Percentiles rank a stretch among this genome's conserved stretches.
These are phyloP conservation scores for Hydropsyche betteni DNA, from an alignment of 2,888 invertebrate species.

Conservation along the genomic window DNA sequence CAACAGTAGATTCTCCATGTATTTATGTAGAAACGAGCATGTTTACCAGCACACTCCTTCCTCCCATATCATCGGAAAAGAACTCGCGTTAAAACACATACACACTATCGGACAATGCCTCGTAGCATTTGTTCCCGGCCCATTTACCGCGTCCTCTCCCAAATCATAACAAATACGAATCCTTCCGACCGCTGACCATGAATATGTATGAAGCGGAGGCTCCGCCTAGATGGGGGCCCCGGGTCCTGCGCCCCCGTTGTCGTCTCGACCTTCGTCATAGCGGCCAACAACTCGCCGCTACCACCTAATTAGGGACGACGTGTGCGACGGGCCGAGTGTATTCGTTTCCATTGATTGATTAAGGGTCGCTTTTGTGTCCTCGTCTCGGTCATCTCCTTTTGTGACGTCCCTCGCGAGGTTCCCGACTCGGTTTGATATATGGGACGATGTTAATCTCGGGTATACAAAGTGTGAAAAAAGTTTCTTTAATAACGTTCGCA, in stretches of 20 bases:
- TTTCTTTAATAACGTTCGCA: constrained; percentile 35
- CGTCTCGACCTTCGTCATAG: constrained; percentile 20
- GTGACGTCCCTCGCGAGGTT: constrained; percentile 8
- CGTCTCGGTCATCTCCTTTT: neutral
- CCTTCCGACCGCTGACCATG: constrained; percentile 1
- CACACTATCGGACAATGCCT: no score
- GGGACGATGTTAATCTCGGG: constrained; percentile 25
- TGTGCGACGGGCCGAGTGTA: constrained; percentile 34
- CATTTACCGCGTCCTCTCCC: neutral
- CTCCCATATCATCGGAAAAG: no score
- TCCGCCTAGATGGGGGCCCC: neutral
- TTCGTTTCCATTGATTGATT: constrained; percentile 40
- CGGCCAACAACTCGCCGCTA: constrained; percentile 8
- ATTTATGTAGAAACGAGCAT: no score
- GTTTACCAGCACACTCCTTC: no score
- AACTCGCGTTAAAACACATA: no score
- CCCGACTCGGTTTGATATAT: neutral
- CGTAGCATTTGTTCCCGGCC: no score
- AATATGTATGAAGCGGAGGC: constrained; percentile 17
- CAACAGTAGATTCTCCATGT: no score
- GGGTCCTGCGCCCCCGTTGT: neutral
- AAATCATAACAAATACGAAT: constrained; percentile 11
- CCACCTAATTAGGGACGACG: constrained; percentile 29
- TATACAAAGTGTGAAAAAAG: neutral
- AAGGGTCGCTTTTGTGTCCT: constrained; percentile 28